Evolutionary conservation across 2,797 vertebrate species (phyloP).

Genomic region (Megalops cyprinoides): DNA sequence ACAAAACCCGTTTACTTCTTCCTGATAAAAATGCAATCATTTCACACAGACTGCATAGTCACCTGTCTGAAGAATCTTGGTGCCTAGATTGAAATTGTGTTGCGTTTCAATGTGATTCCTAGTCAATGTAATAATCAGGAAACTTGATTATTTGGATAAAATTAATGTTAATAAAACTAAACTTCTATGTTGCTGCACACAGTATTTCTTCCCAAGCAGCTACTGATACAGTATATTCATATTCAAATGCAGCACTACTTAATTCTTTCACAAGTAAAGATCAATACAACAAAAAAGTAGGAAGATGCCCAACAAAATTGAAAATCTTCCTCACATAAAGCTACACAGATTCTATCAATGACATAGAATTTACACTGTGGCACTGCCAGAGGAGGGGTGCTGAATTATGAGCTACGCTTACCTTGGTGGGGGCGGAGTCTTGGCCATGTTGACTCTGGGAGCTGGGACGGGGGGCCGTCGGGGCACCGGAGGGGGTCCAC

Average conservation of each 20-base stretch:
- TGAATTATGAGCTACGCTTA: conserved; percentile 47
- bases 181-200: not conserved
- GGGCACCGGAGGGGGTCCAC: conserved; percentile 55
- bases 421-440: conserved; percentile 55
- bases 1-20: not conserved
- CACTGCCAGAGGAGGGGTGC: not conserved
- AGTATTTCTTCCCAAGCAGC: not conserved
- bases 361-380: not conserved
- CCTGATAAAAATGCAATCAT: not conserved
- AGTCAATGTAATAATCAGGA: not conserved
- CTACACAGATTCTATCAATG: not conserved
- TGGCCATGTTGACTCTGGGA: conserved; percentile 34
- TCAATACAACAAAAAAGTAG: not conserved
- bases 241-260: not conserved
- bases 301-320: too few species aligned
- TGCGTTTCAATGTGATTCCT: too few species aligned
- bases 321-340: not conserved
- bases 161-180: not conserved
- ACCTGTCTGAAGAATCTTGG: not conserved
- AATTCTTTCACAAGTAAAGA: not conserved
- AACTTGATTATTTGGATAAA: not conserved
- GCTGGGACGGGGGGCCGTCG: conserved; percentile 56
- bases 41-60: not conserved
- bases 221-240: not conserved
- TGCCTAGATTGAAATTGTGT: not conserved